Evolutionary conservation across 1,140 invertebrate genomes (phyloP).

Genomic region (Araneus ventricosus): DNA sequence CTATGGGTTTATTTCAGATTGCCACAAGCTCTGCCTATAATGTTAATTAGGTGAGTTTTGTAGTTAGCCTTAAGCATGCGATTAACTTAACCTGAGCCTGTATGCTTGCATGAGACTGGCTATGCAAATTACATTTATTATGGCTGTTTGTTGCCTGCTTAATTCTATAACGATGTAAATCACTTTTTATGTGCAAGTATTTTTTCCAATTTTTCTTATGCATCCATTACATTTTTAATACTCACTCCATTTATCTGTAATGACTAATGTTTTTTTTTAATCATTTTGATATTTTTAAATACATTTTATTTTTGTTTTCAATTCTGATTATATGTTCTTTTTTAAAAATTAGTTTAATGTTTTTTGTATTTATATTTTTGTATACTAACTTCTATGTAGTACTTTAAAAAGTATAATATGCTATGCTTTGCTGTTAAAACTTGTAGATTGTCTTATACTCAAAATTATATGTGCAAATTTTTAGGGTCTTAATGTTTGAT

Average conservation of each 20-base stretch:
- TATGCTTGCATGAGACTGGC: conserved; percentile 12
- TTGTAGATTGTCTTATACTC: not conserved
- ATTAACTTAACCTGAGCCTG: conserved; percentile 19
- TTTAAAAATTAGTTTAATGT: not conserved
- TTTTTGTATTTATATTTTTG: not conserved
- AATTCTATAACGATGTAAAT: not conserved
- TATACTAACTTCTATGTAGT: not conserved
- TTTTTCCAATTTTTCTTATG: not conserved
- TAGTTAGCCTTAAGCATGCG: conserved; percentile 48
- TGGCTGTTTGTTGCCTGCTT: conserved; percentile 14
- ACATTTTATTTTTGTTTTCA: not conserved
- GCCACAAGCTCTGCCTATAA: conserved; percentile 27
- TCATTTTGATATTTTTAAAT: not conserved
- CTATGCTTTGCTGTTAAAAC: conserved; percentile 14
- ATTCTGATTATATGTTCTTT: not conserved
- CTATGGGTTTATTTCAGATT: conserved; percentile 60
- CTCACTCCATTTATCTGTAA: not conserved
- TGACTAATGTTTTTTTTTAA: not conserved
- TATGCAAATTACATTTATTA: not conserved
- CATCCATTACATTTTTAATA: not conserved
- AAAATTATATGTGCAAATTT: too few species aligned
- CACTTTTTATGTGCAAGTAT: not conserved
- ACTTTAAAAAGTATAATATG: not conserved
- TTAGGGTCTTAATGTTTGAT: too few species aligned
- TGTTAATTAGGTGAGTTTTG: conserved; percentile 59